A percentile compares a stretch with the other conserved stretches of the same genome.
These are phyloP conservation scores for Nematostella vectensis DNA, from an alignment of 92 coral and sea anemone species.

Conservation along the genomic window DNA sequence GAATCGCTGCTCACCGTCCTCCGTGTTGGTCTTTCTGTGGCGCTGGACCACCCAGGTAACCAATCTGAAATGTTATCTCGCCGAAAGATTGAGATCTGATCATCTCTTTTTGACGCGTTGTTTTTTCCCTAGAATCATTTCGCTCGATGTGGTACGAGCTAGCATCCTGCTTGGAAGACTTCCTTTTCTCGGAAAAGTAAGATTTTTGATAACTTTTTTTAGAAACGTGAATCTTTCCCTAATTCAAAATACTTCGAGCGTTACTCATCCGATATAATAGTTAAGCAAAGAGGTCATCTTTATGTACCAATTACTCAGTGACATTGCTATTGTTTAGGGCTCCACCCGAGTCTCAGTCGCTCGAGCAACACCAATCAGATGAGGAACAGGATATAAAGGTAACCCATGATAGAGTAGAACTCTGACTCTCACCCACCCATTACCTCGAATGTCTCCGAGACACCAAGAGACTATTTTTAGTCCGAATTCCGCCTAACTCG, in stretches of 20 bases:
- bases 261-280: too few relatives aligned
- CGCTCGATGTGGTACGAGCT: conserved; percentile 97
- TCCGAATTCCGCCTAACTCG: too few relatives aligned
- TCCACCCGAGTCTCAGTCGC: conserved; percentile 94
- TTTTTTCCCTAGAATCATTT: conserved; percentile 64
- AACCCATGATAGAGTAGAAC: not conserved
- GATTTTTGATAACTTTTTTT: conserved; percentile 17
- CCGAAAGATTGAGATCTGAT: not conserved
- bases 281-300: too few relatives aligned
- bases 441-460: too few relatives aligned
- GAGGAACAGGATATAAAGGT: conserved; percentile 94
- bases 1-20: conserved; percentile 73
- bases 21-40: conserved; percentile 82
- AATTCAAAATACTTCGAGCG: too few relatives aligned
- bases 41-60: conserved; percentile 61
- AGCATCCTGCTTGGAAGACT: conserved; percentile 82
- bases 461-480: too few relatives aligned
- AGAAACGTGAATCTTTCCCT: too few relatives aligned
- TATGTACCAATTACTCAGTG: too few relatives aligned
- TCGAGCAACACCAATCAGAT: conserved; percentile 89
- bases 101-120: conserved; percentile 2
- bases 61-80: not conserved
- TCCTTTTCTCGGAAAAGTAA: conserved; percentile 89
- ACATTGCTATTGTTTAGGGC: conserved; percentile 35
- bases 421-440: not conserved